Evolutionary conservation across 2,113 vertebrate species (phyloP).

Genomic region (Pyrgilauda ruficollis): DNA sequence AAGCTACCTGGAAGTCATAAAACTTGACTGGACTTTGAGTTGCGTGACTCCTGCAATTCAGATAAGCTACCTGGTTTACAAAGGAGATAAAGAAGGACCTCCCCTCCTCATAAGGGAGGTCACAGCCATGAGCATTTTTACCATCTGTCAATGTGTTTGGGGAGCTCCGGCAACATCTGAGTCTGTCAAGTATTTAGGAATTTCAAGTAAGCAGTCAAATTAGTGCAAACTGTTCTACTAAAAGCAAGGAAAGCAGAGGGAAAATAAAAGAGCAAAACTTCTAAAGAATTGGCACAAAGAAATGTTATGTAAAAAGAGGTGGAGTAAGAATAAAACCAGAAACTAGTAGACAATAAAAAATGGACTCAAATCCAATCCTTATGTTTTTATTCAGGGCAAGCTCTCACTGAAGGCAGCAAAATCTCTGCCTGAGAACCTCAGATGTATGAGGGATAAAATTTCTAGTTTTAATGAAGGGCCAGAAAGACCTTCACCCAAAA

Average conservation of each 20-base stretch:
- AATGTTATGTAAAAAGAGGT: constrained; percentile 5
- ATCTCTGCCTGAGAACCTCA: background rate
- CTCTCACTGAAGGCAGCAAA: background rate
- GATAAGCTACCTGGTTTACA: background rate
- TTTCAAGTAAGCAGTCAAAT: background rate
- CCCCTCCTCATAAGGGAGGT: background rate
- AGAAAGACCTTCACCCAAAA: background rate
- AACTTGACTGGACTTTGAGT: background rate
- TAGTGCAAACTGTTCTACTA: background rate
- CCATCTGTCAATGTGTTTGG: background rate
- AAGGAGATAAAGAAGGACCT: background rate
- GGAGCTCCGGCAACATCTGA: background rate
- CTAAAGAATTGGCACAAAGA: background rate
- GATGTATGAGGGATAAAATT: background rate
- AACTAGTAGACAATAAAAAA: constrained; percentile 27
- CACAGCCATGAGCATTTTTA: background rate
- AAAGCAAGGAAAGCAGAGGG: background rate
- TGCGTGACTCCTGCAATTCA: background rate
- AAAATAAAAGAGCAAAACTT: background rate
- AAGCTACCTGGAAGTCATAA: background rate
- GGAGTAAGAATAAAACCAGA: constrained; percentile 32
- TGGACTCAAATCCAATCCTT: background rate
- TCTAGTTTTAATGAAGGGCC: background rate
- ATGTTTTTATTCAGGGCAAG: background rate
- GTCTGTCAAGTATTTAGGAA: background rate